phyloP scores from a whole-genome alignment of 2,888 invertebrate species.

The Gastracanthus pulcherrimus region DNA sequence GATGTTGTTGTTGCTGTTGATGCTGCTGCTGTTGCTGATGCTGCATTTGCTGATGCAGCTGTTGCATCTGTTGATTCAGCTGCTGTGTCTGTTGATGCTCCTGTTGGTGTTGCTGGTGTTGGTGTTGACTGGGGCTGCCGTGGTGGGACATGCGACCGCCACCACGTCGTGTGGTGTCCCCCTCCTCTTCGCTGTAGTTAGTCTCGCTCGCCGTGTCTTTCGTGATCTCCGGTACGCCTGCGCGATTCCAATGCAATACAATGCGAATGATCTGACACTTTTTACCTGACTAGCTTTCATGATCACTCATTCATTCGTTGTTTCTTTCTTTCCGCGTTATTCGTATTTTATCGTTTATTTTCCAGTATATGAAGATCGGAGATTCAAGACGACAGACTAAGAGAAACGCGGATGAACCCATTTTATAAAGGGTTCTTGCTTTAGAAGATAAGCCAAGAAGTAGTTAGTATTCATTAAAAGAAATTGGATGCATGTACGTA shows the following conservation, averaged over 20 bases:
- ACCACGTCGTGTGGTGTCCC: background rate
- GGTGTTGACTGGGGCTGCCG: conserved; percentile 62
- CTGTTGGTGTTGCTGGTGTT: conserved; percentile 77
- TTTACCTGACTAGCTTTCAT: background rate
- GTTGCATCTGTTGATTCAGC: conserved; percentile 72
- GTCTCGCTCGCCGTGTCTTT: conserved; percentile 87
- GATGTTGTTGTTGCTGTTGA: conserved; percentile 60
- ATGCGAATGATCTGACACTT: background rate
- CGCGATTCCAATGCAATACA: conserved; percentile 19
- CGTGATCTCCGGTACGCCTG: conserved; percentile 85
- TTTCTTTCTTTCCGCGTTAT: background rate
- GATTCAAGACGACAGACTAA: no score
- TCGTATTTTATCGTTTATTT: no score
- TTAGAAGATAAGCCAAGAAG: no score
- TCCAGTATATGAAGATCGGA: no score
- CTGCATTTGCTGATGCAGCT: conserved; percentile 43
- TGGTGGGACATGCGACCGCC: conserved; percentile 27
- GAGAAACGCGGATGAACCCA: no score
- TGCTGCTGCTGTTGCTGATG: conserved; percentile 58
- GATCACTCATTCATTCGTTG: background rate
- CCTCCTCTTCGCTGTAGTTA: conserved; percentile 85
- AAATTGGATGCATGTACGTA: no score
- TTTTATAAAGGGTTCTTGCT: no score
- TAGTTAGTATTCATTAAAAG: no score
- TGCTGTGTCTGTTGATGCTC: conserved; percentile 74